phyloP scores from a whole-genome alignment of 2,113 vertebrate species.

The Ivindomyrus marchei region DNA sequence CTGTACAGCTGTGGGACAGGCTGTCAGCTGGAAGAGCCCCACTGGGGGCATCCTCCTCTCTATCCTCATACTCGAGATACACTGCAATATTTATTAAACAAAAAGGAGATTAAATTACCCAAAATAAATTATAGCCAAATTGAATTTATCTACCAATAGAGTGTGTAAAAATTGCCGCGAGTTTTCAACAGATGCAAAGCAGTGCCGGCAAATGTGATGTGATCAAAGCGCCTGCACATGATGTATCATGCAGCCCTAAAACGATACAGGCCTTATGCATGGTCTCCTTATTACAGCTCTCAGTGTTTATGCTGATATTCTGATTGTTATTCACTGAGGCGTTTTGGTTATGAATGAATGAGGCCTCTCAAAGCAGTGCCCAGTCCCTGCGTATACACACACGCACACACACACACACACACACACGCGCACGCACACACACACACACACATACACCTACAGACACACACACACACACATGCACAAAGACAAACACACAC shows the following conservation, averaged over 20 bases:
- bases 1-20: background rate
- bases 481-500: background rate
- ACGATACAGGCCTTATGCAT: background rate
- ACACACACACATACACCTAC: no score
- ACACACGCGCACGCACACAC: background rate
- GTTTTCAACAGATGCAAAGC: background rate
- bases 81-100: background rate
- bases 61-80: background rate
- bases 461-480: background rate
- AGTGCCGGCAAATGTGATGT: background rate
- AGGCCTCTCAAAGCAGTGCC: background rate
- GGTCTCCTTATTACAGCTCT: background rate
- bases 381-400: background rate
- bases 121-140: background rate
- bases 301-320: background rate
- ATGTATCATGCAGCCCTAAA: background rate
- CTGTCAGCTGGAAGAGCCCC: background rate
- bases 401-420: background rate
- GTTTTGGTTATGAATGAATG: background rate
- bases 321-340: background rate
- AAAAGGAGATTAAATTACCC: background rate
- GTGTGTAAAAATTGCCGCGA: background rate
- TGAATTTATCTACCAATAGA: background rate
- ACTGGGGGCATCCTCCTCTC: background rate
- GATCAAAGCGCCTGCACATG: background rate